These are phyloP conservation scores for Bubo bubo DNA, from an alignment of 2,113 vertebrate genomes.

Conservation along the genomic window DNA sequence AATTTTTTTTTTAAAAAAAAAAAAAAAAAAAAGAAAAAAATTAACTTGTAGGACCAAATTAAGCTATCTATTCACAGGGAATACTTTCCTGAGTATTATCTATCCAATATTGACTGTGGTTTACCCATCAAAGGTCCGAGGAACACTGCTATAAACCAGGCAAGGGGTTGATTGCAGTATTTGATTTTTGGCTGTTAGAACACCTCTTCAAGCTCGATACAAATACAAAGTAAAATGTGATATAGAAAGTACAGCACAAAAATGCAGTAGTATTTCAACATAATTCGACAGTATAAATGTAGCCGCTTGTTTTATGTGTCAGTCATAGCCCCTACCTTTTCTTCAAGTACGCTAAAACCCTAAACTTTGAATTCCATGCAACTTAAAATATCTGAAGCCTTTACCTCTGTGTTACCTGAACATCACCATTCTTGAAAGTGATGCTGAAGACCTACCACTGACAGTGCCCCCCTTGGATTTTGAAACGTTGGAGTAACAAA, in stretches of 20 bases:
- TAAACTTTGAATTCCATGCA: background rate
- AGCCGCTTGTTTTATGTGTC: background rate
- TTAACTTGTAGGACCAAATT: background rate
- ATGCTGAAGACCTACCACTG: background rate
- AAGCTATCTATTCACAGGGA: background rate
- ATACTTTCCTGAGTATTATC: background rate
- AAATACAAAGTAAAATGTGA: background rate
- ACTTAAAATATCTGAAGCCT: background rate
- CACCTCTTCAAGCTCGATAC: background rate
- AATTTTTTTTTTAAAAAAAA: no score
- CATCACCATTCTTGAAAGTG: background rate
- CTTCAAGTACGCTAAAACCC: background rate
- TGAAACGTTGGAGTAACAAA: background rate
- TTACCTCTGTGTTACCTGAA: background rate
- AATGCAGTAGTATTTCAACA: background rate
- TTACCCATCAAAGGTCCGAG: background rate
- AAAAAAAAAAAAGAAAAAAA: background rate
- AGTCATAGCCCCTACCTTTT: background rate
- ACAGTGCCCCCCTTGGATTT: background rate
- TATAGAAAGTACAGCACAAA: background rate
- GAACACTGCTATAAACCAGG: background rate
- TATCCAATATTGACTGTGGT: background rate
- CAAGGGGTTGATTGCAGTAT: background rate
- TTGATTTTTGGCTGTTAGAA: background rate
- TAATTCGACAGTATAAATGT: background rate